phyloP scores from a whole-genome alignment of 2,888 invertebrate genomes.

The Ectemnius lituratus region DNA sequence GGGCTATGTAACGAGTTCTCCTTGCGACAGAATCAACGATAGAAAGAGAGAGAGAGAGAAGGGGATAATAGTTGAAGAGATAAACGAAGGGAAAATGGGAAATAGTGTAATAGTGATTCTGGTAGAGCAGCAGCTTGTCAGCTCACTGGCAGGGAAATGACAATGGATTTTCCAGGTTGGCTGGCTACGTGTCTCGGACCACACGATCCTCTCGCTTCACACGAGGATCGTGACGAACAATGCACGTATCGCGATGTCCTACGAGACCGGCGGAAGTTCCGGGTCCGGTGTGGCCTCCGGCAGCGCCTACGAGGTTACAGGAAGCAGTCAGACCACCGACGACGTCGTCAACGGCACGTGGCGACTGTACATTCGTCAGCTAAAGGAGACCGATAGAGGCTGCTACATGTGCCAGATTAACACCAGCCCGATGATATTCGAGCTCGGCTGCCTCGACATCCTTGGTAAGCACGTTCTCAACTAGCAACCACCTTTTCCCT shows the following conservation, averaged over 20 bases:
- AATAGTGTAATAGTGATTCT: slow-evolving; percentile 21
- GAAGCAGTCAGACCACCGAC: slow-evolving; percentile 89
- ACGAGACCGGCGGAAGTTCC: slow-evolving; percentile 82
- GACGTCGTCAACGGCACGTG: slow-evolving; percentile 90
- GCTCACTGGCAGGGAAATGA: slow-evolving; percentile 36
- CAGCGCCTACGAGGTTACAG: slow-evolving; percentile 89
- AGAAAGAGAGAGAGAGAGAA: slow-evolving; percentile 9
- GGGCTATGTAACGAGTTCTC: too few relatives aligned
- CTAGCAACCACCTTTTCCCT: too few relatives aligned
- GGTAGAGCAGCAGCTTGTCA: background rate
- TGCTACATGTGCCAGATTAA: slow-evolving; percentile 97
- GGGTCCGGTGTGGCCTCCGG: slow-evolving; percentile 70
- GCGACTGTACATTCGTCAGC: slow-evolving; percentile 90
- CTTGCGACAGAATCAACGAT: background rate
- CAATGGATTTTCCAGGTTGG: slow-evolving; percentile 84
- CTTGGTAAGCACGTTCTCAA: slow-evolving; percentile 83
- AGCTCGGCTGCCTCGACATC: slow-evolving; percentile 92
- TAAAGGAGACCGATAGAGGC: slow-evolving; percentile 89
- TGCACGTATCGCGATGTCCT: slow-evolving; percentile 88
- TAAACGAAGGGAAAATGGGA: too few relatives aligned
- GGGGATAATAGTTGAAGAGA: too few relatives aligned
- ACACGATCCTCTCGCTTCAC: slow-evolving; percentile 92
- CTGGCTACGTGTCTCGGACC: slow-evolving; percentile 93
- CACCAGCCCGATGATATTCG: slow-evolving; percentile 91
- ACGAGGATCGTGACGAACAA: slow-evolving; percentile 91